Percentiles rank a stretch among this genome's conserved stretches.
phyloP scores from a whole-genome alignment of 2,113 vertebrate genomes.

The Plestiodon gilberti region DNA sequence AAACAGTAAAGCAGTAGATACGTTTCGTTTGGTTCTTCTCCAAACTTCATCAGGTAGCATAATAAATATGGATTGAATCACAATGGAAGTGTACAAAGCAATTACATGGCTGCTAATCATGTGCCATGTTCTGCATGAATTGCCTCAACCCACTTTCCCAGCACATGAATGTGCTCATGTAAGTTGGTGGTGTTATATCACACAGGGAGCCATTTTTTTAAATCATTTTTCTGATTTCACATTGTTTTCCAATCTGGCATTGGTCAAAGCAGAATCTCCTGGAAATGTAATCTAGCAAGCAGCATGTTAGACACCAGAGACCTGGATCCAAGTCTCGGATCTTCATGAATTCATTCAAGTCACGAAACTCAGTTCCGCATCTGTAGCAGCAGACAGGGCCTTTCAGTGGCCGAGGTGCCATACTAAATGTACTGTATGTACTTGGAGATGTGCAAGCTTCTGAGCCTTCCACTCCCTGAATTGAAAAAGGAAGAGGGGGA shows the following conservation, averaged over 20 bases:
- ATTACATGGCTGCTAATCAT: background rate
- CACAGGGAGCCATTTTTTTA: background rate
- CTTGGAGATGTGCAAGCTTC: no score
- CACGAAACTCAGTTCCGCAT: background rate
- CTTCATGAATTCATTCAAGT: background rate
- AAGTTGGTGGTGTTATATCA: no score
- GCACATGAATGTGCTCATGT: background rate
- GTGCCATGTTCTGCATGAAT: background rate
- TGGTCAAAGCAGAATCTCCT: background rate
- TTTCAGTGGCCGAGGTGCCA: no score
- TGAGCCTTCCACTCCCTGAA: no score
- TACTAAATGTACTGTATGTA: no score
- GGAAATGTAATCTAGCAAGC: background rate
- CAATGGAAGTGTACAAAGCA: background rate
- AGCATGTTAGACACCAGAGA: background rate
- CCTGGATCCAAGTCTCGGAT: background rate
- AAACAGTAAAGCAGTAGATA: no score
- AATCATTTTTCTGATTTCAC: background rate
- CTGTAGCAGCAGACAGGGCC: background rate
- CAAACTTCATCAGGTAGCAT: no score
- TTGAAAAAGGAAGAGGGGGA: no score
- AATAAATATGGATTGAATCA: background rate
- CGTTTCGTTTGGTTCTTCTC: no score
- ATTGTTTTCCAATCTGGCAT: background rate
- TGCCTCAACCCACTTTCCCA: background rate